Evolutionary conservation across 1,140 invertebrate genomes (phyloP).

Genomic region (Trichoplusia ni): DNA sequence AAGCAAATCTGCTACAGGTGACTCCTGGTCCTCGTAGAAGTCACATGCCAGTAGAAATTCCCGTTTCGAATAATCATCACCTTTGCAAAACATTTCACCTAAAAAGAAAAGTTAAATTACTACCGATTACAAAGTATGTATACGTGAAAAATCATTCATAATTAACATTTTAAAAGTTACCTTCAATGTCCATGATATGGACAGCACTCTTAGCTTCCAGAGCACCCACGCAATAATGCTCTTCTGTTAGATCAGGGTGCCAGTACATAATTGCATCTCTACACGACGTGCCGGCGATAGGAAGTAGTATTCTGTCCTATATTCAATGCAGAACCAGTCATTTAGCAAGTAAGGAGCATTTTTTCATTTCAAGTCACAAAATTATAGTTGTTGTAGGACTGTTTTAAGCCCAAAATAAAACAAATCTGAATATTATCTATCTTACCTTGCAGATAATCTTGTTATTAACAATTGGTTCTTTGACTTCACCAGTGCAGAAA

Average conservation of each 20-base stretch:
- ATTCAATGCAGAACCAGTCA: background rate
- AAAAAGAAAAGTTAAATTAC: slow-evolving; percentile 13
- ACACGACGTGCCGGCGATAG: slow-evolving; percentile 69
- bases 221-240: slow-evolving; percentile 75
- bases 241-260: slow-evolving; percentile 72
- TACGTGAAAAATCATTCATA: background rate
- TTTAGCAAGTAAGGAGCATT: background rate
- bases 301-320: slow-evolving; percentile 71
- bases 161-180: slow-evolving; percentile 35
- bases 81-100: slow-evolving; percentile 78
- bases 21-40: slow-evolving; percentile 76
- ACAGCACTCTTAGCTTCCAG: slow-evolving; percentile 71
- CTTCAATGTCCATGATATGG: slow-evolving; percentile 74
- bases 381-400: background rate
- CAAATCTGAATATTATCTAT: background rate
- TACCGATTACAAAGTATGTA: slow-evolving; percentile 8
- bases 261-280: slow-evolving; percentile 76
- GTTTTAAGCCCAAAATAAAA: background rate
- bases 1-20: slow-evolving; percentile 71
- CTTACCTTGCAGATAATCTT: slow-evolving; percentile 75
- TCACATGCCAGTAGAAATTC: slow-evolving; percentile 74
- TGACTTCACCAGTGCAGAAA: slow-evolving; percentile 75
- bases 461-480: slow-evolving; percentile 74
- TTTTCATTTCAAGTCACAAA: background rate
- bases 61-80: slow-evolving; percentile 74